phyloP scores from a whole-genome alignment of 1,140 invertebrate genomes.

The Cecropterus lyciades region DNA sequence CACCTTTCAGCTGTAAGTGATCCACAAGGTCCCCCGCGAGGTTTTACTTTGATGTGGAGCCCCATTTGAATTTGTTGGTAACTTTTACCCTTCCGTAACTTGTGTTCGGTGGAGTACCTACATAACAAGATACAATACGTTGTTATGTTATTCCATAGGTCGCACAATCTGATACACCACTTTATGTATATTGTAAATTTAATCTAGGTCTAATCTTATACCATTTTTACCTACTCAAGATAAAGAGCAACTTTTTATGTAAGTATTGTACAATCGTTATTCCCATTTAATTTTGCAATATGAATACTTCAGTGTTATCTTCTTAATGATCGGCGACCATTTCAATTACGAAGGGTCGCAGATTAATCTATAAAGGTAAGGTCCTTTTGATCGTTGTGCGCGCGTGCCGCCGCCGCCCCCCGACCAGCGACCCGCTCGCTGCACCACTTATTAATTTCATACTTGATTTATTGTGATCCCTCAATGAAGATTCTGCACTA shows the following conservation, averaged over 20 bases:
- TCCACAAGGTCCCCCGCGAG: conserved; percentile 2
- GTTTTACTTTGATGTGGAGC: conserved; percentile 31
- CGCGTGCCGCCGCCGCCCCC: conserved; percentile 1
- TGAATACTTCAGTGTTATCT: neutral
- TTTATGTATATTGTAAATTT: too few species aligned
- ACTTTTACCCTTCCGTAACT: conserved; percentile 27
- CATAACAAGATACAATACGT: neutral
- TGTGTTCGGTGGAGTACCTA: neutral
- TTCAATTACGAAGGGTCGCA: conserved; percentile 2
- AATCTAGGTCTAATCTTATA: too few species aligned
- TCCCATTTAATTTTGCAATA: neutral
- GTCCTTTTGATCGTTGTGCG: conserved; percentile 19
- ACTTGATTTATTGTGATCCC: conserved; percentile 33
- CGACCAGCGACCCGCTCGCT: neutral
- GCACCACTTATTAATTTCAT: conserved; percentile 24
- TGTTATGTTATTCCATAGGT: neutral
- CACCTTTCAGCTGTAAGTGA: conserved; percentile 23
- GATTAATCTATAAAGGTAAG: conserved; percentile 16
- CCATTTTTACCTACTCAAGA: too few species aligned
- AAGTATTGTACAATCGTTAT: too few species aligned
- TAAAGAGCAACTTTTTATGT: too few species aligned
- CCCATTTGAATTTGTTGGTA: conserved; percentile 30
- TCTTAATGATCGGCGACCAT: neutral
- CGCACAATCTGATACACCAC: too few species aligned
- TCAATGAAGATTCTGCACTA: conserved; percentile 16